Base-by-base conservation (phyloP, 2,888 invertebrate species). In the Melieria picta region DNA sequence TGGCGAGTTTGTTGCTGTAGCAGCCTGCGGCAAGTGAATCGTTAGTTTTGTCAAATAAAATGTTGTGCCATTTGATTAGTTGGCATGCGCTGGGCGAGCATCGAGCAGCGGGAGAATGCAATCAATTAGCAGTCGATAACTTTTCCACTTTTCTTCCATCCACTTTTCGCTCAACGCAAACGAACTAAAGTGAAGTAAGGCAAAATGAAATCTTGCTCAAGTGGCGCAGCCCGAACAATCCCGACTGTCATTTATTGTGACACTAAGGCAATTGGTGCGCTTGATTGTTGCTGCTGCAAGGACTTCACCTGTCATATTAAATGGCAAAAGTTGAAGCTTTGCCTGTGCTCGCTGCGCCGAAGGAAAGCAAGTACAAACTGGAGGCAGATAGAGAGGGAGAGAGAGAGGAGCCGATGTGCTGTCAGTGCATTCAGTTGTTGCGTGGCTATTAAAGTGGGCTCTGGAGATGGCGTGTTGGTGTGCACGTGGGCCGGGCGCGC, bases 261-360 rank as follows among this genome's bases (percentile, higher is more conserved):
- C 67, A 67, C 67, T 67, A 67, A 67, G 67, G 60, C 60, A 67
- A 67, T 67, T 67, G 60, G 16, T 11, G 30, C 7, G 43, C 43
- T 10, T 16, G 58, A 10, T 58, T 16, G 58, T 58, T 30, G 43
- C 48, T 58, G 48, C 60, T 50, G 60, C 61, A 52, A 52, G 50
- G 50, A 61, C 67, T 67, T 67, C 67, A 67, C 67, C 60, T 67
- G 67, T 67, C 67, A 61, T 67, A 67, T 67, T 67, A 67, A 67
- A 67, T 67, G 60, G 67, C 67, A 60, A 67, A 61, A 67, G 67
- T 67, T 67, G 67, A 67, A 67, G 30, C 30, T 30, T 30, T 30
- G 30, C 30, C 30, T 30, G 30, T 30, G 30, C 30, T 3, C 1
- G 30, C 30, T 30, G 30, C 30, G 30, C 30, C 3, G 3, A 30